A percentile compares a stretch with the other conserved stretches of the same genome.
Conservation (phyloP, 2,888 invertebrate genomes). For the Carpatolechia fugitivella region DNA sequence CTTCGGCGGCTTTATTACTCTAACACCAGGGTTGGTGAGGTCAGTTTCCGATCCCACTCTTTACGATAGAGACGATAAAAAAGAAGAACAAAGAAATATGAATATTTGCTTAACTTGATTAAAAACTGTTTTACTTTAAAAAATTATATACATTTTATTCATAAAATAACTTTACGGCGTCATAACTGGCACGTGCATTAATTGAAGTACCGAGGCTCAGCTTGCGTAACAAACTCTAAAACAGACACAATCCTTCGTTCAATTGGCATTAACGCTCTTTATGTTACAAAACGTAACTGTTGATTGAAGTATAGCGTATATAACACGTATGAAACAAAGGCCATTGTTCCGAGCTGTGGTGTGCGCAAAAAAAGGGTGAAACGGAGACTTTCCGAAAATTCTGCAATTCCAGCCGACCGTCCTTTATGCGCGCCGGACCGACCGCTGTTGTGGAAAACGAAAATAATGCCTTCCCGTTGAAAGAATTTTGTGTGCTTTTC, state of each 20-base stretch:
- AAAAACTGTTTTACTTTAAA: not conserved
- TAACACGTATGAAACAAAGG: constrained; percentile 29
- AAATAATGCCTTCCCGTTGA: not conserved
- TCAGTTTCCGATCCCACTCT: no score
- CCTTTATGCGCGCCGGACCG: constrained; percentile 18
- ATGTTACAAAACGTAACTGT: constrained; percentile 26
- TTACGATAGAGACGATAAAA: no score
- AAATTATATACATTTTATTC: not conserved
- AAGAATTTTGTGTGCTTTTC: not conserved
- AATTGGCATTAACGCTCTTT: not conserved
- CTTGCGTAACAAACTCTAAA: no score
- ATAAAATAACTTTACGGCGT: no score
- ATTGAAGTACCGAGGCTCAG: no score
- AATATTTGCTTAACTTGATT: not conserved
- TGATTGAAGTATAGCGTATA: constrained; percentile 31
- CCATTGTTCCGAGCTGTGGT: constrained; percentile 33
- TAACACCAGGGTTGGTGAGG: no score
- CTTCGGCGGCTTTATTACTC: no score
- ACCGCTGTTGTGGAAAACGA: constrained; percentile 2
- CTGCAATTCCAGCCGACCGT: constrained; percentile 21
- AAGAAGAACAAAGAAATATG: not conserved
- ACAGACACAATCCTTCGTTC: no score
- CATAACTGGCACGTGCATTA: no score
- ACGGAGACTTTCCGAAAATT: constrained; percentile 26
- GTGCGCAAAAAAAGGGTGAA: constrained; percentile 33